phyloP scores from a whole-genome alignment of 2,888 invertebrate genomes.

The Acheta domesticus region DNA sequence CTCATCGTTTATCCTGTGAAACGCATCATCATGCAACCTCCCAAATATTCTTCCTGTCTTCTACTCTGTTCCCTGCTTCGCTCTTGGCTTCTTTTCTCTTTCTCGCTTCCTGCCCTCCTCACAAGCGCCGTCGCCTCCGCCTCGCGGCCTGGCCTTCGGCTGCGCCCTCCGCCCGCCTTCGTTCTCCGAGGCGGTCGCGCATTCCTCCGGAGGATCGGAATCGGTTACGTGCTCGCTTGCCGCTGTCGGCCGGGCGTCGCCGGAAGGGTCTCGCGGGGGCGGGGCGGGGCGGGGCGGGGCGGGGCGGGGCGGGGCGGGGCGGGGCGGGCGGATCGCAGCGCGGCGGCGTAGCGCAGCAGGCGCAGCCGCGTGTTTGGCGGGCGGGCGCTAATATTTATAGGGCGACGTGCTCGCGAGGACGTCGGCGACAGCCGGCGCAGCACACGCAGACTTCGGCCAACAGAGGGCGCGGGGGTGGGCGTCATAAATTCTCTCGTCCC shows the following conservation, averaged over 20 bases:
- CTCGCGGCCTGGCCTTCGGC: too few species aligned
- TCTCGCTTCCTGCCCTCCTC: too few species aligned
- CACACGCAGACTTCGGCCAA: neutral
- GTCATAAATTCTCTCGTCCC: slow-evolving; percentile 4
- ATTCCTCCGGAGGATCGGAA: neutral
- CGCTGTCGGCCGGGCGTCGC: slow-evolving; percentile 5
- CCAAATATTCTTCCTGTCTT: too few species aligned
- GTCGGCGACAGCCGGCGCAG: slow-evolving; percentile 9
- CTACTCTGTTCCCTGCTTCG: too few species aligned
- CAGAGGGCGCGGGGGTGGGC: neutral
- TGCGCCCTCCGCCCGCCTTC: neutral
- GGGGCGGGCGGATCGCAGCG: too few species aligned
- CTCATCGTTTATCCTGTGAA: too few species aligned
- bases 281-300: neutral
- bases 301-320: neutral
- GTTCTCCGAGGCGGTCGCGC: neutral
- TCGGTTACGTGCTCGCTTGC: neutral
- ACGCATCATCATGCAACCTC: too few species aligned
- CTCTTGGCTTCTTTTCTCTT: too few species aligned
- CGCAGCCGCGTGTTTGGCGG: neutral
- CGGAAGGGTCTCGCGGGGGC: neutral
- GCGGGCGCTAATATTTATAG: slow-evolving; percentile 18
- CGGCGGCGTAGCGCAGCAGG: neutral
- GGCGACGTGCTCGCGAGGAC: slow-evolving; percentile 18
- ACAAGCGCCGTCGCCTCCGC: too few species aligned